phyloP scores from a whole-genome alignment of 2,797 vertebrate genomes.

The Tenualosa thibaudeaui region DNA sequence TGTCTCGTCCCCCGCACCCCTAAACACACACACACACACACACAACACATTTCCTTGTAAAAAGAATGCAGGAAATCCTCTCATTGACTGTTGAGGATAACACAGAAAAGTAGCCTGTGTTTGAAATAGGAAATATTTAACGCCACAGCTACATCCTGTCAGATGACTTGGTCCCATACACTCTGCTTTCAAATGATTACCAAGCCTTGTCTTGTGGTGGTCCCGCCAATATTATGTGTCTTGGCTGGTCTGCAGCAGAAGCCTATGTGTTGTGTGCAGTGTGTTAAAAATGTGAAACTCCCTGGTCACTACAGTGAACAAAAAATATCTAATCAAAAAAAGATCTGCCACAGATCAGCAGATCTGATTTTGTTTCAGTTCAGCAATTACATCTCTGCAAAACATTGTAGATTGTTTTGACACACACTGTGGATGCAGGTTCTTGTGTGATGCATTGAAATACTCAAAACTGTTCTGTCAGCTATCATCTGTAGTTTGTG shows the following conservation, averaged over 20 bases:
- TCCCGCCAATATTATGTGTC: neutral
- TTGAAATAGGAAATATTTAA: neutral
- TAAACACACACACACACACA: neutral
- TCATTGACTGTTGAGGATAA: neutral
- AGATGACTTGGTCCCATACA: neutral
- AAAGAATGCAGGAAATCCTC: constrained; percentile 10
- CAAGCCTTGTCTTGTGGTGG: neutral
- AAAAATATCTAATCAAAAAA: too few species aligned
- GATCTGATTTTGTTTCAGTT: too few species aligned
- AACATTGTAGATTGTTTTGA: too few species aligned
- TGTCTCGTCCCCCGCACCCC: neutral
- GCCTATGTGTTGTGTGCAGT: neutral
- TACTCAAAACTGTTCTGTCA: too few species aligned
- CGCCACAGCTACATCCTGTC: neutral
- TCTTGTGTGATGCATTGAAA: too few species aligned
- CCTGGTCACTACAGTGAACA: neutral
- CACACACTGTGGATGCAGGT: too few species aligned
- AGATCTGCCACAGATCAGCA: too few species aligned
- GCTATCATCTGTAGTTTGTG: too few species aligned
- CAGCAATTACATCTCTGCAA: too few species aligned
- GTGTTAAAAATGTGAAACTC: neutral
- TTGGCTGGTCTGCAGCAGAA: neutral
- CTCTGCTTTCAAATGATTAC: neutral
- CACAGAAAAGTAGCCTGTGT: neutral
- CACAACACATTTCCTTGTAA: neutral